These are phyloP conservation scores for Channa striata DNA, from an alignment of 2,797 vertebrate species.

Conservation along the genomic window DNA sequence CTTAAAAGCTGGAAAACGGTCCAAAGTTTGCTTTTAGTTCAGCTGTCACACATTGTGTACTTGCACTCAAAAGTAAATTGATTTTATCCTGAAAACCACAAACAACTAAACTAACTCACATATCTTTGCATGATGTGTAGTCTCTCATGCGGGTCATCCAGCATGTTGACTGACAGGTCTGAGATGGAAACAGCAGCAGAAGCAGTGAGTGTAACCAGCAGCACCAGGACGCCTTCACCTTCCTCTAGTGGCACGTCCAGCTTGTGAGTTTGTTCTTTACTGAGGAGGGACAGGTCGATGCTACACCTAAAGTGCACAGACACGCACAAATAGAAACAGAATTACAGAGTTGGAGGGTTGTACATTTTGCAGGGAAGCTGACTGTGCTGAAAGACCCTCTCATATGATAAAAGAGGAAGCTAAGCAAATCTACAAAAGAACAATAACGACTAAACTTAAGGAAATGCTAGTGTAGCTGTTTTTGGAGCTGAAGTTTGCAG, in stretches of 20 bases:
- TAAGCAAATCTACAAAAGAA: not conserved
- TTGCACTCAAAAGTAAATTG: not conserved
- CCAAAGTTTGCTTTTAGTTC: not conserved
- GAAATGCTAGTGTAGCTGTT: not conserved
- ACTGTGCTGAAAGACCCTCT: conserved; percentile 3
- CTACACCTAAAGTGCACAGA: conserved; percentile 88
- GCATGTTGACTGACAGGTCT: conserved; percentile 90
- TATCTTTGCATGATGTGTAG: conserved; percentile 93
- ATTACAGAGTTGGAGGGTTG: not conserved
- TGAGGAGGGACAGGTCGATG: conserved; percentile 90
- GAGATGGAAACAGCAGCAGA: conserved; percentile 93
- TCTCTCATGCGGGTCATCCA: conserved; percentile 92
- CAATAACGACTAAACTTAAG: conserved; percentile 6
- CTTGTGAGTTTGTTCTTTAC: conserved; percentile 95
- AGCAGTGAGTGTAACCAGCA: conserved; percentile 96
- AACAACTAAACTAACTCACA: conserved; percentile 82
- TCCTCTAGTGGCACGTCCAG: conserved; percentile 92
- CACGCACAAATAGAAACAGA: conserved; percentile 23
- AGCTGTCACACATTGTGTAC: not conserved
- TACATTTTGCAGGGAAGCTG: conserved; percentile 1
- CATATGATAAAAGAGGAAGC: not conserved
- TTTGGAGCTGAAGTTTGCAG: conserved; percentile 4
- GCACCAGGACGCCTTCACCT: conserved; percentile 90
- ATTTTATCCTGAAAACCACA: conserved; percentile 15
- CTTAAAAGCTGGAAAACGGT: not conserved